phyloP scores from a whole-genome alignment of 1,140 invertebrate species.

The Drosophila guanche region DNA sequence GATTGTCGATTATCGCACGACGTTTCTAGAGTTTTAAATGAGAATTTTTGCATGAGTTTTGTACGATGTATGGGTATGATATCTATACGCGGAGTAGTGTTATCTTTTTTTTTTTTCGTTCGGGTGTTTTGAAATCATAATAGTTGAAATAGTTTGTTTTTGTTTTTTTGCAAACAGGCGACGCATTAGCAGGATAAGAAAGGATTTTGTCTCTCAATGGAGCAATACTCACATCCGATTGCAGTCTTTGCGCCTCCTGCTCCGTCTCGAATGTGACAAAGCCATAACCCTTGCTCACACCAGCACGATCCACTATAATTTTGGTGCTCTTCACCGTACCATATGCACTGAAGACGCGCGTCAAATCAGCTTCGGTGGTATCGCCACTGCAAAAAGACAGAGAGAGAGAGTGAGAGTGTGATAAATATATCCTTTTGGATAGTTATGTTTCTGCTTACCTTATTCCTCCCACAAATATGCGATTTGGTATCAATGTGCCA shows the following conservation, averaged over 20 bases:
- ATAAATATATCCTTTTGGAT: too few relatives aligned
- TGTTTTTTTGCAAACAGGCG: slow-evolving; percentile 43
- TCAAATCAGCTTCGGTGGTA: slow-evolving; percentile 92
- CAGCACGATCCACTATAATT: slow-evolving; percentile 96
- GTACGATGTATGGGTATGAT: slow-evolving; percentile 5
- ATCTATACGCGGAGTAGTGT: not conserved
- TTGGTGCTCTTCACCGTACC: slow-evolving; percentile 96
- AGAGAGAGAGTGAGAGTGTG: not conserved
- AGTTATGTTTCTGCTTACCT: slow-evolving; percentile 55
- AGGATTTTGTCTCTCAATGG: slow-evolving; percentile 6
- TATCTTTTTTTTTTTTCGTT: slow-evolving; percentile 6
- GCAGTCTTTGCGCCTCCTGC: slow-evolving; percentile 92
- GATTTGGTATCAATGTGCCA: slow-evolving; percentile 94
- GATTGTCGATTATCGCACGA: not conserved
- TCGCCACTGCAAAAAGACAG: slow-evolving; percentile 85
- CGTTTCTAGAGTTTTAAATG: not conserved
- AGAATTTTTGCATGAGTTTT: slow-evolving; percentile 4
- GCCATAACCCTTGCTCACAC: slow-evolving; percentile 97
- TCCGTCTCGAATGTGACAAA: slow-evolving; percentile 98
- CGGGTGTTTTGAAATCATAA: slow-evolving; percentile 30
- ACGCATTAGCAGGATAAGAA: slow-evolving; percentile 38
- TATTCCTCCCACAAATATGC: slow-evolving; percentile 89
- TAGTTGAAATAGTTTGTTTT: slow-evolving; percentile 17
- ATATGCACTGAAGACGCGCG: slow-evolving; percentile 92
- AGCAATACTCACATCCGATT: slow-evolving; percentile 85